Evolutionary conservation across 2,888 invertebrate genomes (phyloP), one percentile per base, ranked within the genome.

Genomic region (Microplitis deprimator): DNA sequence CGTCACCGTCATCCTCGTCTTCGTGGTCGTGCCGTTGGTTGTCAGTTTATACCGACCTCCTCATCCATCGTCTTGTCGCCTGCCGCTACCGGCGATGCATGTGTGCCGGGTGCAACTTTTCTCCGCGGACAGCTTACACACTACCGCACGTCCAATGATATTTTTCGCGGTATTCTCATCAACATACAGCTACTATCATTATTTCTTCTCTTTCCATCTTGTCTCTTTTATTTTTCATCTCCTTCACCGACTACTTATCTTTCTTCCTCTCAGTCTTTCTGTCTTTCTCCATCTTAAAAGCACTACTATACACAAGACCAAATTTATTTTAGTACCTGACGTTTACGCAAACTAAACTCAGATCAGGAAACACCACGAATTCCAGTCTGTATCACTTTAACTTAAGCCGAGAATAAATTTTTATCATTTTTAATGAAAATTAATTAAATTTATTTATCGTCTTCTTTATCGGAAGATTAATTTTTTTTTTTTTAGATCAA

Each of bases 21-120:
- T 40, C 41, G 41, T 67, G 61, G 7, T 74, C 78, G 80, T 79
- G 77, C 71, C 74, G 76, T 65, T 80, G 72, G 69, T 69, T 79
- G 81, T 80, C 80, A 79, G 79, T 75, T 81, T 13, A 13, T 50
- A 50, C 10, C 50, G 50, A 68, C 76, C 64, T 73, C 79, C 68
- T 79, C 76, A 38, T 68, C 68, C 71, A 71, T 76, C 72, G 78
- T 68, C 64, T 65, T 64, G 61, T 80, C 77, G 79, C 77, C 78
- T 77, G 77, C 65, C 20, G 17, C 41, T 41, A 17, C 60, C 80
- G 74, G 77, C 82, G 74, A 75, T 70, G 75, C 76, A 83, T 85
- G 86, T 85, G 89, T 89, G 89, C 89, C 89, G 89, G 89, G 89
- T 89, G 89, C 89, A 89, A 89, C 87, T 88, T 87, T 87, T 86